Base-by-base conservation (phyloP, 1,140 invertebrate species). In the Hermatobates lingyangjiaoensis region DNA sequence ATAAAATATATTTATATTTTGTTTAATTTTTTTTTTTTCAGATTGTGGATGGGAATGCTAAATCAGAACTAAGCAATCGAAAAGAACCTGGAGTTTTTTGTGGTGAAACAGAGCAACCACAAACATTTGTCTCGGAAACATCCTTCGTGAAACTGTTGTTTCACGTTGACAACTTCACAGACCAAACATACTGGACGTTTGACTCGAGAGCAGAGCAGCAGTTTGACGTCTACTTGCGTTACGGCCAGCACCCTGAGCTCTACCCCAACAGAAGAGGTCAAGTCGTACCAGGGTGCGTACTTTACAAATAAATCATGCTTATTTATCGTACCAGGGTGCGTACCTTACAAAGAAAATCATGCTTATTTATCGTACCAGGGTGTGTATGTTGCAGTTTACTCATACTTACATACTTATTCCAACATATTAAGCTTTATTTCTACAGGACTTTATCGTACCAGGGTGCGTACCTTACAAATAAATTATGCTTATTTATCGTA, bases 101-200 rank as follows among this genome's bases (percentile, higher is more conserved):
- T 64, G 88, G 88, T 0, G 88, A 93, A 63, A 87, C 83, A 15
- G 89, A 93, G 60, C 87, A 90, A 58, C 84, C 87, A 0, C 85
- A 91, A 66, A 89, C 85, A 3, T 92, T 91, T 69, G 91, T 92
- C 60, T 91, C 87, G 14, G 88, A 93, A 68, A 92, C 87, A 12
- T 87, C 82, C 60, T 85, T 88, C 65, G 87, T 93, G 10, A 85
- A 85, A 61, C 77, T 93, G 26, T 73, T 89, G 39, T 91, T 92
- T 68, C 84, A 88, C 64, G 81, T 83, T 23, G 86, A 91, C 62
- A 90, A 89, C 64, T 91, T 89, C 68, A 89, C 87, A 1, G 84
- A 91, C 63, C 87, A 91, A 64, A 84, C 82, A 20, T 83, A 83
- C 66, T 78, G 81, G 61, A 79, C 77, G 56, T 81, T 83, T 63